Evolutionary conservation across 2,113 vertebrate genomes (phyloP).

Genomic region (Calidris pugnax): DNA sequence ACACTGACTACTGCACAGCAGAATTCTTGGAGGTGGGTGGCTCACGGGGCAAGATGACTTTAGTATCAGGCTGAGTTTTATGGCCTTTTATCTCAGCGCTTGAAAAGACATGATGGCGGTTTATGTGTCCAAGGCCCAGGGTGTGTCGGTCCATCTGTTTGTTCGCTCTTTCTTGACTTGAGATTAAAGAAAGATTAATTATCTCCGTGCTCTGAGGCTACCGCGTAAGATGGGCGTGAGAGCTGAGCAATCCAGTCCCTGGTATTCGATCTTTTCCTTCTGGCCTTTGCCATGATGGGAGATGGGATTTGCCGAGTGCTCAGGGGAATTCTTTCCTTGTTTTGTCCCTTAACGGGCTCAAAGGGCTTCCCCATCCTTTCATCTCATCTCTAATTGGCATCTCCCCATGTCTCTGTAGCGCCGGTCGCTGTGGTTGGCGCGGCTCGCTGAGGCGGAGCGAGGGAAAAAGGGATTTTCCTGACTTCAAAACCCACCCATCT

Average conservation of each 20-base stretch:
- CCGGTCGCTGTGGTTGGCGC: background rate
- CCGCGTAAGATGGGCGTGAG: background rate
- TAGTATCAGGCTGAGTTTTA: background rate
- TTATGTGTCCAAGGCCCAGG: background rate
- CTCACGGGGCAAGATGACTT: background rate
- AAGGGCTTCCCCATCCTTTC: background rate
- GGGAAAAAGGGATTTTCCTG: background rate
- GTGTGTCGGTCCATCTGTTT: background rate
- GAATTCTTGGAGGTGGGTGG: background rate
- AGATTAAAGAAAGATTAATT: background rate
- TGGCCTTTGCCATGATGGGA: background rate
- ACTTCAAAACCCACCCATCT: background rate
- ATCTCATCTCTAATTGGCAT: background rate
- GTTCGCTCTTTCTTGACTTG: background rate
- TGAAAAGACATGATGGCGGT: background rate
- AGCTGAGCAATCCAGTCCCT: background rate
- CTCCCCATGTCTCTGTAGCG: fast-evolving
- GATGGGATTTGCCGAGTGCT: background rate
- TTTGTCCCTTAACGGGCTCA: background rate
- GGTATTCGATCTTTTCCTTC: fast-evolving
- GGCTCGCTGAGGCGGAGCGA: background rate
- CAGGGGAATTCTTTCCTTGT: fast-evolving
- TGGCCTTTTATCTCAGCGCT: background rate
- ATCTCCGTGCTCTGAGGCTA: background rate
- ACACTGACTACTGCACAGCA: background rate